Conservation (phyloP, 2,113 vertebrate species). For the Anas platyrhynchos region DNA sequence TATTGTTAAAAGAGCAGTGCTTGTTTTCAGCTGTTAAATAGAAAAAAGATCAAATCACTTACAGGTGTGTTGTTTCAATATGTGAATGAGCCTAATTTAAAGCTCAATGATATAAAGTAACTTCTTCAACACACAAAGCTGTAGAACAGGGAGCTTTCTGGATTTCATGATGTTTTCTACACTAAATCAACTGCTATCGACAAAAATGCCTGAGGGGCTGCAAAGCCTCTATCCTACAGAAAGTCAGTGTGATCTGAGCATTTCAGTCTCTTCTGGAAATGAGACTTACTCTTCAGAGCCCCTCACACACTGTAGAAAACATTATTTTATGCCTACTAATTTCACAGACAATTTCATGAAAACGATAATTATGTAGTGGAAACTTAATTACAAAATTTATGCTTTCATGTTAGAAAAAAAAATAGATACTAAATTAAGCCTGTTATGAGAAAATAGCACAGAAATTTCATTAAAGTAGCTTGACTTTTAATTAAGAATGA, state of each 20-base stretch:
- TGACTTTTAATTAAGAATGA: slow-evolving; percentile 3
- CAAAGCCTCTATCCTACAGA: background rate
- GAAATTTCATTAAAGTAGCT: background rate
- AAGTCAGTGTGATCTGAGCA: background rate
- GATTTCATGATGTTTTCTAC: background rate
- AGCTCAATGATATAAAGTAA: background rate
- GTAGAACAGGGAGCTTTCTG: background rate
- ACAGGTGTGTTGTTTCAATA: background rate
- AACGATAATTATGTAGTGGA: slow-evolving; percentile 24
- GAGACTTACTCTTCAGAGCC: background rate
- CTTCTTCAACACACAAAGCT: background rate
- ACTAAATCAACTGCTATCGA: background rate
- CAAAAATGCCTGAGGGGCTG: background rate
- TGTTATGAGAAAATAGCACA: slow-evolving; percentile 1
- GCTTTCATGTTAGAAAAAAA: slow-evolving; percentile 47
- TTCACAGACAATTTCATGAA: slow-evolving; percentile 34
- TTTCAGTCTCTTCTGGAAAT: background rate
- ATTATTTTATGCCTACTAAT: slow-evolving; percentile 6
- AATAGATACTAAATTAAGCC: background rate
- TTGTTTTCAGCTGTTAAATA: background rate
- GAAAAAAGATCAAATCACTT: background rate
- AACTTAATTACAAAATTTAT: slow-evolving; percentile 40
- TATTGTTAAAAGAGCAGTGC: background rate
- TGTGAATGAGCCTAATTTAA: background rate
- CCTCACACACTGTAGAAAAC: background rate